phyloP scores from a whole-genome alignment of 2,797 vertebrate genomes.

The Rhyacichthys aspro region DNA sequence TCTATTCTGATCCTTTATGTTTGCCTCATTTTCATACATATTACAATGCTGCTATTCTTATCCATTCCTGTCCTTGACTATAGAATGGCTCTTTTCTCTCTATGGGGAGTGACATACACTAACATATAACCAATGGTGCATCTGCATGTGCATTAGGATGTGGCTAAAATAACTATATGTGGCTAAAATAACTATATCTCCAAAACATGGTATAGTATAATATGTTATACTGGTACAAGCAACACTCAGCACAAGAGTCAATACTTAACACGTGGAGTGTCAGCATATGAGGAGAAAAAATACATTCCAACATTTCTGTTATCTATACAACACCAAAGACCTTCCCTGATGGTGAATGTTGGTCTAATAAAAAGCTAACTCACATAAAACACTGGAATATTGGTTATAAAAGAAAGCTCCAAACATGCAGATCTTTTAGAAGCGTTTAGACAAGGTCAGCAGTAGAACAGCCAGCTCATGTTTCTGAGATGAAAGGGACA shows the following conservation, averaged over 20 bases:
- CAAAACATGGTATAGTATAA: too few species aligned
- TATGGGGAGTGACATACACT: slow-evolving; percentile 29
- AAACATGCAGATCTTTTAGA: slow-evolving; percentile 10
- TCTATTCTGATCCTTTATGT: slow-evolving; percentile 38
- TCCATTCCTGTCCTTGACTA: slow-evolving; percentile 25
- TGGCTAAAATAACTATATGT: slow-evolving; percentile 10
- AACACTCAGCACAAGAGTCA: too few species aligned
- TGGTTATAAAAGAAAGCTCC: background rate
- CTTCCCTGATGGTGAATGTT: too few species aligned
- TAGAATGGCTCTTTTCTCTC: slow-evolving; percentile 21
- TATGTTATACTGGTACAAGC: too few species aligned
- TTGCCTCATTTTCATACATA: slow-evolving; percentile 67
- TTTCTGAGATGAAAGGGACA: slow-evolving; percentile 27
- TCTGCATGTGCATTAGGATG: slow-evolving; percentile 10
- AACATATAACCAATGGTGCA: slow-evolving; percentile 28
- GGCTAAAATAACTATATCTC: slow-evolving; percentile 9
- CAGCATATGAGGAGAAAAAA: too few species aligned
- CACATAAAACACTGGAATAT: too few species aligned
- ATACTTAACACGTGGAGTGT: too few species aligned
- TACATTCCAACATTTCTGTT: too few species aligned
- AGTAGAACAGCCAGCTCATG: slow-evolving; percentile 22
- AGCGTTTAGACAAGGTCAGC: slow-evolving; percentile 12
- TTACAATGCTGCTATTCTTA: slow-evolving; percentile 39
- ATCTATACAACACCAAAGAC: too few species aligned
- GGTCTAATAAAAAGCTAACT: too few species aligned